These are phyloP conservation scores for Temnothorax ravouxi DNA, from an alignment of 2,888 invertebrate genomes.

Conservation along the genomic window DNA sequence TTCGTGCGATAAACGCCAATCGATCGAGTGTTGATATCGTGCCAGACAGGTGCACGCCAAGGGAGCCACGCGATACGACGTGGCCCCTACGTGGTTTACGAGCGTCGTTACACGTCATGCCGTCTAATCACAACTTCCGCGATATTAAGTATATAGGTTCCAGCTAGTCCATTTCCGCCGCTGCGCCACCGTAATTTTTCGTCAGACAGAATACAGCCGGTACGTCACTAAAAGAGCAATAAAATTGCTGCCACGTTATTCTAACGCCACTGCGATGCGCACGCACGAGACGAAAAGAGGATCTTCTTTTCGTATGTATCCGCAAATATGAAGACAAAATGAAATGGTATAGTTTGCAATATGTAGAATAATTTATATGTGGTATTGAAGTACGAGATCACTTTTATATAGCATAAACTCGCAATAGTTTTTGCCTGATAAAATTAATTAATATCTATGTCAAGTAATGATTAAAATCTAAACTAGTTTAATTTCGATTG, in stretches of 20 bases:
- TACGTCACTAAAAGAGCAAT: conserved; percentile 59
- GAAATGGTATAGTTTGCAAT: not conserved
- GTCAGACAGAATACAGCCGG: conserved; percentile 59
- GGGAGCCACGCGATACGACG: conserved; percentile 42
- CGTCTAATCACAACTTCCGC: conserved; percentile 72
- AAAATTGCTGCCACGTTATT: conserved; percentile 67
- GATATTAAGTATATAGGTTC: conserved; percentile 74
- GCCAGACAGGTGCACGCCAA: conserved; percentile 37
- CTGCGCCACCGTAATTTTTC: conserved; percentile 57
- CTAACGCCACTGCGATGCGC: conserved; percentile 31
- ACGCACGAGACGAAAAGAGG: conserved; percentile 49
- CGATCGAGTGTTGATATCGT: conserved; percentile 25
- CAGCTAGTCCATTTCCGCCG: conserved; percentile 61
- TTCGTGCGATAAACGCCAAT: conserved; percentile 30
- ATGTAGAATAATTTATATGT: not conserved
- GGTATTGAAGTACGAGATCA: not conserved
- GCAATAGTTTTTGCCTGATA: not conserved
- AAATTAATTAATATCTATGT: not conserved
- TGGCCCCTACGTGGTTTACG: conserved; percentile 65
- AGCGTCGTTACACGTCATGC: conserved; percentile 64
- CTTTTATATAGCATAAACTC: conserved; percentile 5
- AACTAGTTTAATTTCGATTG: not conserved
- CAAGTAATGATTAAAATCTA: not conserved
- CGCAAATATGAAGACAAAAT: not conserved
- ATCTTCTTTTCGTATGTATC: conserved; percentile 22